Evolutionary conservation across 2,888 invertebrate genomes (phyloP).

Genomic region (Harpalus rubripes): DNA sequence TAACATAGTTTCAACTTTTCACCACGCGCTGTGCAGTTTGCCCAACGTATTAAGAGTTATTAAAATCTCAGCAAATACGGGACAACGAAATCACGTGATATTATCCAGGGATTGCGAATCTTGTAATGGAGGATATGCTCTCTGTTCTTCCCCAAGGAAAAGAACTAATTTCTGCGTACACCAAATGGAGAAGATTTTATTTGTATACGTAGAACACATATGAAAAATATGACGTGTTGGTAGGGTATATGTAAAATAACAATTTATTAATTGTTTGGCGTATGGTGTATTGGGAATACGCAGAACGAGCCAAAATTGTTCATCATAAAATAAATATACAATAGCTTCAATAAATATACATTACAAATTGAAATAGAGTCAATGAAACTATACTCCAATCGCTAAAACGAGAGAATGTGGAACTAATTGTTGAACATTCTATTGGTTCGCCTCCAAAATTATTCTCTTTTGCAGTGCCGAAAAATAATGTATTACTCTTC

Average conservation of each 20-base stretch:
- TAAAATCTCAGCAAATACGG: slow-evolving; percentile 37
- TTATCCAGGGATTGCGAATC: background rate
- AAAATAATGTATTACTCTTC: too few relatives aligned
- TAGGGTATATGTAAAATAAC: background rate
- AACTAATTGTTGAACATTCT: too few relatives aligned
- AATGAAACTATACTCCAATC: too few relatives aligned
- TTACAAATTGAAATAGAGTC: too few relatives aligned
- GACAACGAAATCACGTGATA: slow-evolving; percentile 20
- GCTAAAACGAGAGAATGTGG: too few relatives aligned
- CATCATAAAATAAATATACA: background rate
- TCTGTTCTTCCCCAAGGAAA: background rate
- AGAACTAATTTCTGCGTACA: slow-evolving; percentile 17
- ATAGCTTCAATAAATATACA: too few relatives aligned
- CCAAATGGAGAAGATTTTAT: background rate
- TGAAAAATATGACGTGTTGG: too few relatives aligned
- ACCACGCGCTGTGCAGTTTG: slow-evolving; percentile 3
- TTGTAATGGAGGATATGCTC: slow-evolving; percentile 34
- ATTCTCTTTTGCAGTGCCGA: too few relatives aligned
- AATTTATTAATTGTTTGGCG: background rate
- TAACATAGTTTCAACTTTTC: slow-evolving; percentile 46
- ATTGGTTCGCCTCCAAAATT: too few relatives aligned
- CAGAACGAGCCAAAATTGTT: background rate
- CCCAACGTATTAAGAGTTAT: slow-evolving; percentile 41
- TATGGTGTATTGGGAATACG: background rate
- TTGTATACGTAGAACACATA: background rate